A percentile compares a stretch with the other conserved stretches of the same genome.
phyloP scores from a whole-genome alignment of 2,888 invertebrate species.

The Pemphredon lugubris region DNA sequence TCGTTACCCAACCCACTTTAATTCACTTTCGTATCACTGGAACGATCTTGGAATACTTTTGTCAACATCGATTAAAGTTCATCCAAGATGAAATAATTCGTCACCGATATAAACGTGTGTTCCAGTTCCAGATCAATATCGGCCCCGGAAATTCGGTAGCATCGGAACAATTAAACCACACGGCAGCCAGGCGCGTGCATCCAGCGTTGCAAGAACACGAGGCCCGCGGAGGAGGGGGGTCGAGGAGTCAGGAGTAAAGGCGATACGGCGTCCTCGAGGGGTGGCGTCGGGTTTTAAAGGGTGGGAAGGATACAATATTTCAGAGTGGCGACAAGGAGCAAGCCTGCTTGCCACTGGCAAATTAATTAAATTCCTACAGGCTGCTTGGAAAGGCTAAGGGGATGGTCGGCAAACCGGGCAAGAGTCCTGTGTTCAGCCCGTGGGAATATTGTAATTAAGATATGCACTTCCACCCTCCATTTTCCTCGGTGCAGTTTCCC shows the following conservation, averaged over 20 bases:
- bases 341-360: slow-evolving; percentile 73
- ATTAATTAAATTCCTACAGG: slow-evolving; percentile 77
- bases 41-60: too few species aligned
- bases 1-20: too few species aligned
- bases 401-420: slow-evolving; percentile 57
- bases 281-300: slow-evolving; percentile 65
- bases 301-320: slow-evolving; percentile 72
- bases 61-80: too few species aligned
- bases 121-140: slow-evolving; percentile 18
- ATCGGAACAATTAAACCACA: slow-evolving; percentile 34
- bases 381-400: slow-evolving; percentile 62
- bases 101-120: too few species aligned
- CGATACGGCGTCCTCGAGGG: slow-evolving; percentile 42
- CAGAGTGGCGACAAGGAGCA: slow-evolving; percentile 73
- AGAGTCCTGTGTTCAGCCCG: slow-evolving; percentile 71
- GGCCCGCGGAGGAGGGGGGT: not conserved
- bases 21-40: too few species aligned
- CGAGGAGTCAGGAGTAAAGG: slow-evolving; percentile 27
- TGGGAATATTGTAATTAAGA: slow-evolving; percentile 79
- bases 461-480: slow-evolving; percentile 73
- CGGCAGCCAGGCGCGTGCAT: slow-evolving; percentile 11
- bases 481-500: slow-evolving; percentile 56
- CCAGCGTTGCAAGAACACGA: slow-evolving; percentile 35
- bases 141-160: slow-evolving; percentile 38
- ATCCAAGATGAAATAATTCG: too few species aligned